Evolutionary conservation across 2,797 vertebrate species (phyloP).

Genomic region (Crenuchus spilurus): DNA sequence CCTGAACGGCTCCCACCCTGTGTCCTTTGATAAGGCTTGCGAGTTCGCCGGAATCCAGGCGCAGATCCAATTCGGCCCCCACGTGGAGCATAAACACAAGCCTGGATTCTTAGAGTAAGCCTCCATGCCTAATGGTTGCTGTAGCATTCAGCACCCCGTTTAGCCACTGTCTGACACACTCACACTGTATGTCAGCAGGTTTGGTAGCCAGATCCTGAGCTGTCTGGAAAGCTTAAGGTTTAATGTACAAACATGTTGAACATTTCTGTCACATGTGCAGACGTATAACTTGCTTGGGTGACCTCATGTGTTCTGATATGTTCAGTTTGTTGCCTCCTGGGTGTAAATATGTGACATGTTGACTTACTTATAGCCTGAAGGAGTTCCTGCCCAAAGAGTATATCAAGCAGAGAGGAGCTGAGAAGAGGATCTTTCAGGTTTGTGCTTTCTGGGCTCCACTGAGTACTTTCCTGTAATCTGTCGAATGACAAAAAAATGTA

Average conservation of each 20-base stretch:
- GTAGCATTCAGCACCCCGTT: slow-evolving; percentile 10
- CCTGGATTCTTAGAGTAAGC: slow-evolving; percentile 97
- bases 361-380: slow-evolving; percentile 83
- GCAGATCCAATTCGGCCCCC: slow-evolving; percentile 98
- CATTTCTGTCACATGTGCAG: background rate
- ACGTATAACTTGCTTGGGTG: slow-evolving; percentile 41
- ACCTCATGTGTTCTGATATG: slow-evolving; percentile 59
- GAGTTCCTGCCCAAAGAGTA: slow-evolving; percentile 99
- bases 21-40: slow-evolving; percentile 98
- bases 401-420: slow-evolving; percentile 94
- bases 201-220: background rate
- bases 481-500: too few species aligned
- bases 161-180: background rate
- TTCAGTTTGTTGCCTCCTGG: slow-evolving; percentile 56
- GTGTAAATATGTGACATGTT: slow-evolving; percentile 66
- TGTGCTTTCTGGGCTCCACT: slow-evolving; percentile 36
- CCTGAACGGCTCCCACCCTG: slow-evolving; percentile 96
- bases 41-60: slow-evolving; percentile 97
- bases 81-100: slow-evolving; percentile 98
- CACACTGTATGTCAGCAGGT: slow-evolving; percentile 41
- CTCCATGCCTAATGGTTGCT: slow-evolving; percentile 42
- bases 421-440: slow-evolving; percentile 99
- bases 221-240: slow-evolving; percentile 41
- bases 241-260: slow-evolving; percentile 42
- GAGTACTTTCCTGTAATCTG: background rate